Percentiles rank a stretch among this genome's conserved stretches.
Conservation (phyloP, 2,113 vertebrate species). For the Neotoma lepida region DNA sequence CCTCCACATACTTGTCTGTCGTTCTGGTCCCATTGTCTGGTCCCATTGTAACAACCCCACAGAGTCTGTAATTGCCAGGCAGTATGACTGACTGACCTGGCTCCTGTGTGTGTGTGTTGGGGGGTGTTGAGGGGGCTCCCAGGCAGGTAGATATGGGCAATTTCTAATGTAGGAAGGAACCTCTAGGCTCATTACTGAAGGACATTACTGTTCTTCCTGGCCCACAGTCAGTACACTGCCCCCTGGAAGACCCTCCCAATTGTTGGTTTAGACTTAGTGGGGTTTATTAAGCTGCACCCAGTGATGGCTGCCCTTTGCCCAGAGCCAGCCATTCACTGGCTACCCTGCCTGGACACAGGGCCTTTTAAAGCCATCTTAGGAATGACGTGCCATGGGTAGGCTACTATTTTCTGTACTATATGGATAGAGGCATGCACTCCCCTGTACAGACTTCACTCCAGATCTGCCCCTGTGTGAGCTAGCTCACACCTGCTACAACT, state of each 20-base stretch:
- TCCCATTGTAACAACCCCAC: not conserved
- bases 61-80: not conserved
- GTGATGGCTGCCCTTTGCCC: not conserved
- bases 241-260: not conserved
- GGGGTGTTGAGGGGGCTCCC: too few species aligned
- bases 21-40: not conserved
- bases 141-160: not conserved
- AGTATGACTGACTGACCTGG: not conserved
- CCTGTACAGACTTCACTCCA: not conserved
- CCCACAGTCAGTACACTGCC: not conserved
- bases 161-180: not conserved
- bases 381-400: accelerated
- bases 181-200: not conserved
- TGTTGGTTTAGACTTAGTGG: not conserved
- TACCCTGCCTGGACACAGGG: not conserved
- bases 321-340: too few species aligned
- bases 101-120: not conserved
- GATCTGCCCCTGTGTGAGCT: not conserved
- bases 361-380: not conserved
- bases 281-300: not conserved
- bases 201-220: not conserved
- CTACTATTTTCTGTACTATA: not conserved
- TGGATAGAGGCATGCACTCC: not conserved
- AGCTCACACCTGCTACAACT: not conserved
- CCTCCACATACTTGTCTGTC: not conserved